Evolutionary conservation across 1,140 invertebrate genomes (phyloP), one percentile per base, ranked within the genome.

Genomic region (Drosophila ohnishii): DNA sequence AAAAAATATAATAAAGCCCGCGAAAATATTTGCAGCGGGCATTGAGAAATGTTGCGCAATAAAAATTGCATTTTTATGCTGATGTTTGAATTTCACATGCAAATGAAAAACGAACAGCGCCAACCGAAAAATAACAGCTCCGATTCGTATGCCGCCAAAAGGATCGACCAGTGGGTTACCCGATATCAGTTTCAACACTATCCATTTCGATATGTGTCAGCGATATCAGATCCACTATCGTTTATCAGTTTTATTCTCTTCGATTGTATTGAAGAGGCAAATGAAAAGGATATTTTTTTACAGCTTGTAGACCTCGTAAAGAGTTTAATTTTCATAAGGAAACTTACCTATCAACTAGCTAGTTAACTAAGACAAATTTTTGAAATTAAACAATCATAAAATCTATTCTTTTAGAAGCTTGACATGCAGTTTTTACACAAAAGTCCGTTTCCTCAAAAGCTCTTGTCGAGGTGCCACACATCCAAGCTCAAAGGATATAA

Each of bases 31-130:
- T 88, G 80, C 84, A 88, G 74, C 84, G 80, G 69, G 84, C 84
- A 83, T 87, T 88, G 84, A 88, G 84, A 89, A 88, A 88, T 88
- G 84, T 88, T 84, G 84, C 65, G 84, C 84, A 88, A 88, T 88
- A 88, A 88, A 88, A 88, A 88, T 88, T 88, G 84, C 84, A 88
- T 88, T 88, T 88, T 88, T 88, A 88, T 88, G 84, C 84, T 88
- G 84, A 88, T 88, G 84, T 88, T 88, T 88, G 84, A 88, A 88
- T 88, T 88, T 88, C 66, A 74, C 80, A 88, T 88, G 84, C 84
- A 88, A 88, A 88, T 88, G 84, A 86, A 86, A 86, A 86, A 86
- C 69, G 81, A 86, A 86, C 65, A 72, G 67, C 48, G 62, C 66
- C 65, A 65, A 77, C 66, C 78, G 63, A 57, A 64, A 75, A 64